Percentiles rank a stretch among this genome's conserved stretches.
Evolutionary conservation across 1,140 invertebrate species (phyloP).

Genomic region (Papilio polyxenes): DNA sequence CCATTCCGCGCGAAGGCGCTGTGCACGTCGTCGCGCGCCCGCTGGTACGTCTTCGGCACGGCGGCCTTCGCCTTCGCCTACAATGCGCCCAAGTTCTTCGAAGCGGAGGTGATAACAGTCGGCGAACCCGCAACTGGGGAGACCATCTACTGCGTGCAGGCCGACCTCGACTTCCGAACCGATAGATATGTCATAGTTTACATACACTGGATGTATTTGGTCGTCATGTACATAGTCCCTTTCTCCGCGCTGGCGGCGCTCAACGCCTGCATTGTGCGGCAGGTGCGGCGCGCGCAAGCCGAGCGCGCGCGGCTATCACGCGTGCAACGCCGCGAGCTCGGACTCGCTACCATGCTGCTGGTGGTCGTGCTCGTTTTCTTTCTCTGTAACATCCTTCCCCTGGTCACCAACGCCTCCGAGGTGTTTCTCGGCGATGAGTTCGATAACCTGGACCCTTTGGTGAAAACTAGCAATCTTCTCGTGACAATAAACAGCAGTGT

Average conservation of each 20-base stretch:
- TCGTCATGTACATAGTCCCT: constrained; percentile 95
- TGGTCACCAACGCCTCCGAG: constrained; percentile 94
- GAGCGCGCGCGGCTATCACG: constrained; percentile 90
- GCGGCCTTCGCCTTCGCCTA: constrained; percentile 91
- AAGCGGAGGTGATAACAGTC: constrained; percentile 75
- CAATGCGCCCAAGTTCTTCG: constrained; percentile 91
- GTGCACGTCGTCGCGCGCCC: constrained; percentile 94
- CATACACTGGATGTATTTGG: constrained; percentile 95
- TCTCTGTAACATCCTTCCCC: constrained; percentile 94
- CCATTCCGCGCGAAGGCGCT: constrained; percentile 92
- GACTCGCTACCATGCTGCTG: constrained; percentile 95
- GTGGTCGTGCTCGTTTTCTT: constrained; percentile 97
- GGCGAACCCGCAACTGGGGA: constrained; percentile 65
- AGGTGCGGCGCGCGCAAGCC: constrained; percentile 91
- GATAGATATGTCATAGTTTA: constrained; percentile 93
- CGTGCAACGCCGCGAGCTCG: constrained; percentile 92
- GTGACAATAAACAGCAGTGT: constrained; percentile 98
- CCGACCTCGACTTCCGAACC: constrained; percentile 84
- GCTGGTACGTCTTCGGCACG: constrained; percentile 92
- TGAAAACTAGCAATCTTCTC: constrained; percentile 94
- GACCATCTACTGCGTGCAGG: constrained; percentile 86
- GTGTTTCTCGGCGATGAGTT: constrained; percentile 85
- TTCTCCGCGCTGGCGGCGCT: constrained; percentile 91
- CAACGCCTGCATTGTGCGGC: constrained; percentile 93
- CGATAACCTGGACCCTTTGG: constrained; percentile 86